Percentiles rank a stretch among this genome's conserved stretches.
phyloP scores from a whole-genome alignment of 2,888 invertebrate species.

The Sussaba pulchella region DNA sequence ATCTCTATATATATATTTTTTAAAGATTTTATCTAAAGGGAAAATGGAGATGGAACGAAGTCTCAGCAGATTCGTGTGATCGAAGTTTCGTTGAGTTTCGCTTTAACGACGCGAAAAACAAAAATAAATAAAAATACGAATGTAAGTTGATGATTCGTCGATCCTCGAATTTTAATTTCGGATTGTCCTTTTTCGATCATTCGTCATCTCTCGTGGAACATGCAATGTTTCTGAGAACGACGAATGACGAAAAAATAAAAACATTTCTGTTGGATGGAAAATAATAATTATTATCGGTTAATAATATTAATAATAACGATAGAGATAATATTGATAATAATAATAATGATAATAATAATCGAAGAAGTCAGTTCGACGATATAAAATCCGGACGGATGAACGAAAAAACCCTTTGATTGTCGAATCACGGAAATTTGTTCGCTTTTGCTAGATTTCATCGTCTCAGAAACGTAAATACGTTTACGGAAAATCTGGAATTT shows the following conservation, averaged over 20 bases:
- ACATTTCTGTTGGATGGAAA: constrained; percentile 10
- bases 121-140: constrained; percentile 30
- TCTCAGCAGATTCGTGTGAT: constrained; percentile 38
- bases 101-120: constrained; percentile 17
- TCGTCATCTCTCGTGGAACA: constrained; percentile 12
- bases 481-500: too few relatives aligned
- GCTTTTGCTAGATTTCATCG: constrained; percentile 18
- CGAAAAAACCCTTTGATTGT: too few relatives aligned
- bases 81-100: constrained; percentile 49
- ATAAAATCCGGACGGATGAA: too few relatives aligned
- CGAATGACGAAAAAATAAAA: too few relatives aligned
- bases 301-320: too few relatives aligned
- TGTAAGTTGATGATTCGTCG: constrained; percentile 52
- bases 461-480: constrained; percentile 22
- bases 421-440: constrained; percentile 6
- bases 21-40: constrained; percentile 63
- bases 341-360: constrained; percentile 2
- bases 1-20: constrained; percentile 64
- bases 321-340: too few relatives aligned
- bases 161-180: constrained; percentile 50
- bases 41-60: constrained; percentile 7
- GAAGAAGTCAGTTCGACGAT: too few relatives aligned
- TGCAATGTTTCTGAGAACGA: constrained; percentile 4
- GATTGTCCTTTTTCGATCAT: constrained; percentile 25
- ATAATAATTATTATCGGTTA: constrained; percentile 12